phyloP scores from a whole-genome alignment of 2,113 vertebrate genomes.

The Nibea coibor region DNA sequence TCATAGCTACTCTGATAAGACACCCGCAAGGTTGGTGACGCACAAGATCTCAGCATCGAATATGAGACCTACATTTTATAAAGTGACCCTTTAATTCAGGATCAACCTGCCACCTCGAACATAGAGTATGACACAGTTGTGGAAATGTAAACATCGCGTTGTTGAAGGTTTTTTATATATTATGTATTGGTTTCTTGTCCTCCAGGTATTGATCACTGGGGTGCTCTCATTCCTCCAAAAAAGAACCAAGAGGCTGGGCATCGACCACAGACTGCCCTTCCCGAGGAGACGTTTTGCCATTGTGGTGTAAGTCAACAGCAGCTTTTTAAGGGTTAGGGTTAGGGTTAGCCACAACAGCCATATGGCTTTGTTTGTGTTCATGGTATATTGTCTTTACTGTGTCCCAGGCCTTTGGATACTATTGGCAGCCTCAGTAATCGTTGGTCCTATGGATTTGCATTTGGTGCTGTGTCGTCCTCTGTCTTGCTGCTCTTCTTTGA shows the following conservation, averaged over 20 bases:
- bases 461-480: slow-evolving; percentile 87
- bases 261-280: slow-evolving; percentile 81
- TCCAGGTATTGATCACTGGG: slow-evolving; percentile 84
- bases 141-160: background rate
- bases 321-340: too few relatives aligned
- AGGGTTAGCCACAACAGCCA: too few relatives aligned
- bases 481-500: slow-evolving; percentile 90
- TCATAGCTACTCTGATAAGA: background rate
- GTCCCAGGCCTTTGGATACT: slow-evolving; percentile 88
- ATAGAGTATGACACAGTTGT: background rate
- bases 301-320: slow-evolving; percentile 85
- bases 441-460: slow-evolving; percentile 92
- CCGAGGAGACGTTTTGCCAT: slow-evolving; percentile 84
- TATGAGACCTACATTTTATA: background rate
- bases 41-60: background rate
- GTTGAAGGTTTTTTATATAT: background rate
- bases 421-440: slow-evolving; percentile 88
- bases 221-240: slow-evolving; percentile 88
- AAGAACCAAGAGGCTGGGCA: slow-evolving; percentile 64
- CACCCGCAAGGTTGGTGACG: background rate
- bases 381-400: background rate
- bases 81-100: background rate
- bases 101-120: background rate
- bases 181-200: slow-evolving; percentile 12
- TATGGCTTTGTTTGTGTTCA: background rate